These are phyloP conservation scores for Drosophila tanythrix DNA, from an alignment of 2,888 invertebrate species.

Conservation along the genomic window DNA sequence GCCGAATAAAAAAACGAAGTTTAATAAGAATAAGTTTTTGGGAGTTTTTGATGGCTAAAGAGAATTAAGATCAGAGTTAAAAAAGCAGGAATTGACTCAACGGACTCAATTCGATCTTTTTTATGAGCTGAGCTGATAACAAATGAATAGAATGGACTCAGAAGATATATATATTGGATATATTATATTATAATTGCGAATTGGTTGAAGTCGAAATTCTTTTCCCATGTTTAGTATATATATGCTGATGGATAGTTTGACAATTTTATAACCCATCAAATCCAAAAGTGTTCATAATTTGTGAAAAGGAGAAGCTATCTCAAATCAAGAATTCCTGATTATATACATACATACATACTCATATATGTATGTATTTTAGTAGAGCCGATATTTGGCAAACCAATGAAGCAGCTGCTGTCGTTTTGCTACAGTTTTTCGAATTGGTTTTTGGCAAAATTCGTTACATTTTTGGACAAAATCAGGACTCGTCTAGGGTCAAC, in stretches of 20 bases:
- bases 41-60: not conserved
- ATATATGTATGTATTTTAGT: not conserved
- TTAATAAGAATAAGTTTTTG: not conserved
- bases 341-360: not conserved
- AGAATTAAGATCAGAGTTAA: not conserved
- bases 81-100: not conserved
- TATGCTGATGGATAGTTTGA: not conserved
- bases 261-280: not conserved
- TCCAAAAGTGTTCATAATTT: not conserved
- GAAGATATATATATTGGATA: not conserved
- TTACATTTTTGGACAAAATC: slow-evolving; percentile 55
- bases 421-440: slow-evolving; percentile 9
- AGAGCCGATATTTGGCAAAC: not conserved
- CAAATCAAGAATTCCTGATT: not conserved
- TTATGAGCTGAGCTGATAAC: not conserved
- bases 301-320: not conserved
- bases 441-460: slow-evolving; percentile 49
- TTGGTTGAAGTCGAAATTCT: not conserved
- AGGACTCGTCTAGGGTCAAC: slow-evolving; percentile 63
- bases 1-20: not conserved
- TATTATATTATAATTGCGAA: not conserved
- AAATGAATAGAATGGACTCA: not conserved
- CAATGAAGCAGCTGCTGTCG: slow-evolving; percentile 47
- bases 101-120: not conserved
- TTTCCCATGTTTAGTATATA: not conserved